Percentiles rank a stretch among this genome's conserved stretches.
phyloP scores from a whole-genome alignment of 2,888 invertebrate genomes.

The Drosophila eohydei region DNA sequence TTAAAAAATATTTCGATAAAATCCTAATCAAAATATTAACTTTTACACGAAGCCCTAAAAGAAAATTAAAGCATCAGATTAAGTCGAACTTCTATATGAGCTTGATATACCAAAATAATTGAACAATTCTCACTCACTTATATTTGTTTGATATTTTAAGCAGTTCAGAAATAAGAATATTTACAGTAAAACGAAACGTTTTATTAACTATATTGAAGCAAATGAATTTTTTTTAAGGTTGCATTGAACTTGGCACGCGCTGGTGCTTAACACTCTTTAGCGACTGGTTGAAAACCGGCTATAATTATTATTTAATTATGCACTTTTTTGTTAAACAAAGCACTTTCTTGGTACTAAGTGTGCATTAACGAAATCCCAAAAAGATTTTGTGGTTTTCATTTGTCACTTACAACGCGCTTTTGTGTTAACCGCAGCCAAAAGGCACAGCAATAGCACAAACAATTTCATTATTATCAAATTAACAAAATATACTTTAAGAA shows the following conservation, averaged over 20 bases:
- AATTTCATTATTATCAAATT: slow-evolving; percentile 34
- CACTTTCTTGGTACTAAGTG: slow-evolving; percentile 9
- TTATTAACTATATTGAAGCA: background rate
- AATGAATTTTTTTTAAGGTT: background rate
- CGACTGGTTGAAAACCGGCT: slow-evolving; percentile 6
- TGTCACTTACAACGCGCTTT: slow-evolving; percentile 63
- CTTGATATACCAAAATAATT: background rate
- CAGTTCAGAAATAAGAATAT: background rate
- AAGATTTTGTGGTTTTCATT: slow-evolving; percentile 13
- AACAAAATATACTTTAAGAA: background rate
- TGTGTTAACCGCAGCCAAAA: slow-evolving; percentile 36
- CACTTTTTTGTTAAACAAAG: slow-evolving; percentile 7
- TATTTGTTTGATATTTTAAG: background rate
- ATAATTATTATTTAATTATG: slow-evolving; percentile 15
- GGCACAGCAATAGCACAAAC: slow-evolving; percentile 30
- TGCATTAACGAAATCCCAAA: slow-evolving; percentile 18
- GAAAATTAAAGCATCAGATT: no score
- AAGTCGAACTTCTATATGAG: background rate
- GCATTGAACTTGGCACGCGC: slow-evolving; percentile 27
- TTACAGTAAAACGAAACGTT: background rate
- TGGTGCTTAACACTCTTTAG: background rate
- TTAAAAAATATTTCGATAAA: no score
- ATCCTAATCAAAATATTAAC: no score
- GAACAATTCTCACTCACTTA: background rate
- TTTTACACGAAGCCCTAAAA: no score